Conservation (phyloP, 2,888 invertebrate genomes). For the Aphodius granarius region DNA sequence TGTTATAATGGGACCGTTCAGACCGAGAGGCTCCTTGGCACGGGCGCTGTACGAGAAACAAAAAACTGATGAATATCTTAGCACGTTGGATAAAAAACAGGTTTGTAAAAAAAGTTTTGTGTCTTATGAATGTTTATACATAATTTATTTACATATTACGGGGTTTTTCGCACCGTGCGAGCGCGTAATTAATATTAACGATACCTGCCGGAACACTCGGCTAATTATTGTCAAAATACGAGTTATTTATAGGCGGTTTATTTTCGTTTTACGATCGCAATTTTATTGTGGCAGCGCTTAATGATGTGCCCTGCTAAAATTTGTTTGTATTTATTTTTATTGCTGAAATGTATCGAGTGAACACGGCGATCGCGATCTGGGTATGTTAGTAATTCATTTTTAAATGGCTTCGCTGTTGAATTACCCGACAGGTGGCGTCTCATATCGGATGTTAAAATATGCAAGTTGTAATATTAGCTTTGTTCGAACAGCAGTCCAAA, state of each 20-base stretch:
- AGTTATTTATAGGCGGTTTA: background rate
- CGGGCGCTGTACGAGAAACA: constrained; percentile 74
- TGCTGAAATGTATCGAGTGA: background rate
- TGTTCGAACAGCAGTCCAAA: too few relatives aligned
- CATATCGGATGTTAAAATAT: background rate
- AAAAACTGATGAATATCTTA: constrained; percentile 67
- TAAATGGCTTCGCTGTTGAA: background rate
- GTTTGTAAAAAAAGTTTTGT: constrained; percentile 47
- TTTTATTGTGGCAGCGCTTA: background rate
- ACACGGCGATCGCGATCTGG: background rate
- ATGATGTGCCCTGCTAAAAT: background rate
- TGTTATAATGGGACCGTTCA: constrained; percentile 51
- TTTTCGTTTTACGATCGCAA: background rate
- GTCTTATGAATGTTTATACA: background rate
- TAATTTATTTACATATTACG: background rate
- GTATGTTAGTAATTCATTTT: background rate
- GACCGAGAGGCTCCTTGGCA: constrained; percentile 72
- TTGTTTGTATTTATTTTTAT: background rate
- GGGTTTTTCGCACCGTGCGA: background rate
- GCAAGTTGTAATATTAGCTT: background rate
- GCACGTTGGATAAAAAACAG: constrained; percentile 68
- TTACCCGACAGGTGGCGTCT: background rate
- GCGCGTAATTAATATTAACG: background rate
- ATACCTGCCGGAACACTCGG: background rate
- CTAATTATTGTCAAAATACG: background rate